Percentiles rank a stretch among this genome's conserved stretches.
Evolutionary conservation across 1,140 invertebrate species (phyloP).

Genomic region (Ctenoplectra terminalis): DNA sequence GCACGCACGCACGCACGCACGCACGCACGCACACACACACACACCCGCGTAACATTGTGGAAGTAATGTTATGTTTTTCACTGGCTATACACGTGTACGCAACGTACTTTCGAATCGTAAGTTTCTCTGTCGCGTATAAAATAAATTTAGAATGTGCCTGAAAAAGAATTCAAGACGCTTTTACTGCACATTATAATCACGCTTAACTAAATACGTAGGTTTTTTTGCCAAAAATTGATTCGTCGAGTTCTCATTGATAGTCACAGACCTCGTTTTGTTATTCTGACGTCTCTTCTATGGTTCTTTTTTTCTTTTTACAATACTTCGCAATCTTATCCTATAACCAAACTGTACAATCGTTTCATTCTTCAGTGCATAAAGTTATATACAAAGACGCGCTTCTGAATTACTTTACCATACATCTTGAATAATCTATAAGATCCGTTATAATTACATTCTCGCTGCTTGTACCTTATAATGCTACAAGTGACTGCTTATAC

Average conservation of each 20-base stretch:
- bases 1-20: too few relatives aligned
- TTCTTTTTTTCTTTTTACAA: background rate
- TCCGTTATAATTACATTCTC: constrained; percentile 28
- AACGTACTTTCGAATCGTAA: background rate
- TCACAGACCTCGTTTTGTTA: background rate
- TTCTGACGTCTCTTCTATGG: background rate
- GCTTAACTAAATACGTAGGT: background rate
- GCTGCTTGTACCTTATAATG: background rate
- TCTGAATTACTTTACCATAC: background rate
- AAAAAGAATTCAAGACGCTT: background rate
- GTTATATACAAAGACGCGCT: constrained; percentile 45
- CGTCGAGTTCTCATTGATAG: background rate
- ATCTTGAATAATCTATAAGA: background rate
- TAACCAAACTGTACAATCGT: constrained; percentile 36
- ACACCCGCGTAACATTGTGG: constrained; percentile 7
- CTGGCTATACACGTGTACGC: background rate
- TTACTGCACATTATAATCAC: background rate
- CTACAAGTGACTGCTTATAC: background rate
- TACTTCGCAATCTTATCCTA: constrained; percentile 17
- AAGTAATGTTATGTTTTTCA: constrained; percentile 11
- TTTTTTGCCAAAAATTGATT: background rate
- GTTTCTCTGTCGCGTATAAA: background rate
- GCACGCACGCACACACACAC: too few relatives aligned
- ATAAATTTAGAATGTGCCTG: background rate
- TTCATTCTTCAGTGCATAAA: constrained; percentile 4